Evolutionary conservation across 2,888 invertebrate species (phyloP).

Genomic region (Orthonychiurus folsomi): DNA sequence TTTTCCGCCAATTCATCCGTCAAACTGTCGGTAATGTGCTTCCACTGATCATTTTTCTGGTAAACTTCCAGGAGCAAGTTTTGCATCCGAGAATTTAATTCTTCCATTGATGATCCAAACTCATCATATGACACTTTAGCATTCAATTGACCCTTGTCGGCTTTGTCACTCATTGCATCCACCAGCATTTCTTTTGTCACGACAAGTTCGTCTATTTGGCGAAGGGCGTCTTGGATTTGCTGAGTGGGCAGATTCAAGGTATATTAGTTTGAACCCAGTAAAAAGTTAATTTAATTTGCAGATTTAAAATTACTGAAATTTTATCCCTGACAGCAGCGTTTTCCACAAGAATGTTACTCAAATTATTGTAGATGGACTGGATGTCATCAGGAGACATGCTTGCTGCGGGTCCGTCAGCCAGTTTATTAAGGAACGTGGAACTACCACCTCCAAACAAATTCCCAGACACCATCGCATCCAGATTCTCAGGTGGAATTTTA

Average conservation of each 20-base stretch:
- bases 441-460: conserved; percentile 13
- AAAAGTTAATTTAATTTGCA: too few species aligned
- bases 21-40: conserved; percentile 31
- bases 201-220: conserved; percentile 28
- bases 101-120: conserved; percentile 35
- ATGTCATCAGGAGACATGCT: conserved; percentile 14
- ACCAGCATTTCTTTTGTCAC: conserved; percentile 36
- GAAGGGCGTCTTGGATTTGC: conserved; percentile 22
- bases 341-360: conserved; percentile 19
- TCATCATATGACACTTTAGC: conserved; percentile 38
- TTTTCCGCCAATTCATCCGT: conserved; percentile 32
- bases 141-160: conserved; percentile 35
- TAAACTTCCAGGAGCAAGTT: conserved; percentile 35
- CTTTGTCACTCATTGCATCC: conserved; percentile 36
- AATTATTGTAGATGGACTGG: conserved; percentile 27
- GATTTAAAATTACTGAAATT: too few species aligned
- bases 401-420: not conserved
- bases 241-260: too few species aligned
- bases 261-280: too few species aligned
- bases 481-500: conserved; percentile 28
- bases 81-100: conserved; percentile 29
- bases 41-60: conserved; percentile 37
- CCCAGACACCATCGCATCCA: conserved; percentile 26
- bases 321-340: conserved; percentile 23
- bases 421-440: not conserved